Base-by-base conservation (phyloP, 2,113 vertebrate genomes). In the Macaca fascicularis region DNA sequence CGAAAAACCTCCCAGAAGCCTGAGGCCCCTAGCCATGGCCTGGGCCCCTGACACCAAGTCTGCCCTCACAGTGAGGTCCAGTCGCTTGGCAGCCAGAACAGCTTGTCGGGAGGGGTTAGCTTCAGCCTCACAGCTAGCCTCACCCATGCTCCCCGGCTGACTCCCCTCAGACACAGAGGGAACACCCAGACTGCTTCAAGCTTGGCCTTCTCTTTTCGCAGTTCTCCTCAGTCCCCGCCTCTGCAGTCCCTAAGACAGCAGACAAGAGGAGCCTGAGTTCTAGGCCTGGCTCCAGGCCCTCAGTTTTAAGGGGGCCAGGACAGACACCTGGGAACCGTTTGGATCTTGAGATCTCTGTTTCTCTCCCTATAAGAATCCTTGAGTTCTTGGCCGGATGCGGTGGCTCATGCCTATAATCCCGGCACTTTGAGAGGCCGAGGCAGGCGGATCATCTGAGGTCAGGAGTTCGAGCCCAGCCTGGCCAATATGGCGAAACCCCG, bases 1-100 rank as follows among this genome's bases (percentile, higher is more conserved):
- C 81, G 61, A 59, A 95, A 89, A 79, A 13, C 25, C 78, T 92
- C 80, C 52, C 83, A 48, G 83, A 43, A 74, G 75, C 67, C 72
- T 40, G 50, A 76, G 69, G 45, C 38, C 48, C 5, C 16, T 0
- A 89, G 92, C 38, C 30, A 9, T 0, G 14, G 88, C 52, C 48
- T 72, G 82, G 72, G 95, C 67, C 59, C 19, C 48, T 19, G 45
- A 89, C 45, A 32, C 5, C 1, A 48, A 50, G 50, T 12, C 85
- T n/a, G 35, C n/a, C 57, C 80, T 74, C 27, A 55, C 76, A 43
- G 52, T 16, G 10, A 22, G 7, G 23, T 38, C 27, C 35, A 43
- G 20, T 22, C 1, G 7, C 59, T 64, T 23, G 57, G 14, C 38
- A 43, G 52, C 72, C 61, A 38, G 94, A 61, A 78, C 16, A 40